These are phyloP conservation scores for Cacatua alba DNA, from an alignment of 2,113 vertebrate genomes.

Conservation along the genomic window DNA sequence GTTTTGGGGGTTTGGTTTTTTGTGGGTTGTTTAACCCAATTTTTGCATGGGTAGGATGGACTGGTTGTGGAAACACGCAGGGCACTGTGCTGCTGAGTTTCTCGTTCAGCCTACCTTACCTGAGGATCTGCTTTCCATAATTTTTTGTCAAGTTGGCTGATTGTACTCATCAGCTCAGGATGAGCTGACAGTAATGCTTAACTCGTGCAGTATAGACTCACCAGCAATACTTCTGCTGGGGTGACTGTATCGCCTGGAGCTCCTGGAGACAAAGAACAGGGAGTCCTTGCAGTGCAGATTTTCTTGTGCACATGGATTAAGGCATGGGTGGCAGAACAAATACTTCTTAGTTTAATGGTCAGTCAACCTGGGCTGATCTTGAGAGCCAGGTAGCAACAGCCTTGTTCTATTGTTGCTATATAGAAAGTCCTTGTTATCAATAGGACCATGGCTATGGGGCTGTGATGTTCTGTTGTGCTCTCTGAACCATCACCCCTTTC, in stretches of 20 bases:
- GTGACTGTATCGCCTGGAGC: slow-evolving; percentile 14
- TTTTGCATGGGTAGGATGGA: fast-evolving
- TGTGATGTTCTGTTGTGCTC: neutral
- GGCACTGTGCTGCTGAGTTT: neutral
- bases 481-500: neutral
- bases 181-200: neutral
- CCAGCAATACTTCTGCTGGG: neutral
- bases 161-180: neutral
- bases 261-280: neutral
- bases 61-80: neutral
- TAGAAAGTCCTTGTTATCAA: neutral
- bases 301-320: neutral
- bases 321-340: neutral
- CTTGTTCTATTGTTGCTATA: neutral
- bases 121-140: neutral
- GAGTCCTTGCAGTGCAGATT: slow-evolving; percentile 10
- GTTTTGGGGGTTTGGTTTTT: too few species aligned
- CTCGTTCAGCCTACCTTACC: neutral
- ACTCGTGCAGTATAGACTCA: neutral
- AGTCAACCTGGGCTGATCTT: neutral
- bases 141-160: neutral
- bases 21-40: fast-evolving
- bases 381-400: neutral
- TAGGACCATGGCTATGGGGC: neutral
- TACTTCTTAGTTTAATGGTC: neutral